These are phyloP conservation scores for Theodoxus fluviatilis DNA, from an alignment of 2,888 invertebrate genomes.

Conservation along the genomic window DNA sequence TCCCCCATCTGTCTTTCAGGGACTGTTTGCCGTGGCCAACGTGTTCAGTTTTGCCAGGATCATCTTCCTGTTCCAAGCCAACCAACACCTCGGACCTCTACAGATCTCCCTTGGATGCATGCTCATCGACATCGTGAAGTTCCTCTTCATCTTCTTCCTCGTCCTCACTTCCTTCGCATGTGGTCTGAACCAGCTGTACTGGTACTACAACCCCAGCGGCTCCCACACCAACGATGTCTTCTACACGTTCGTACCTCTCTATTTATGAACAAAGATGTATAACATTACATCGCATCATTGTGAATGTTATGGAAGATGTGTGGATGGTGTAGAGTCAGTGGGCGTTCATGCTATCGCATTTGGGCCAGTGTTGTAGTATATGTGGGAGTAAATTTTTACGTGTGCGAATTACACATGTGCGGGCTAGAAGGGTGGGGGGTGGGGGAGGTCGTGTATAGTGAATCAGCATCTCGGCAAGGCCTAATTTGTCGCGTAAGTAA, in stretches of 20 bases:
- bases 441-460: too few relatives aligned
- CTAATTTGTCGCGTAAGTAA: too few relatives aligned
- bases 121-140: conserved; percentile 71
- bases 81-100: conserved; percentile 69
- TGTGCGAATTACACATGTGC: too few relatives aligned
- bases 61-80: conserved; percentile 69
- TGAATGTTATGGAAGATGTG: neutral
- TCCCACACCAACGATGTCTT: conserved; percentile 44
- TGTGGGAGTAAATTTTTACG: too few relatives aligned
- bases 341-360: too few relatives aligned
- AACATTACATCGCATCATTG: neutral
- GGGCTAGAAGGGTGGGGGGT: too few relatives aligned
- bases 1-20: too few relatives aligned
- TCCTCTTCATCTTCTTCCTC: conserved; percentile 68
- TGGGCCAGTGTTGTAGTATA: too few relatives aligned
- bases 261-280: neutral
- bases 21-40: conserved; percentile 70
- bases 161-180: conserved; percentile 68
- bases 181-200: conserved; percentile 77
- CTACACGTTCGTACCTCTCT: conserved; percentile 49
- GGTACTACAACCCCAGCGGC: conserved; percentile 66
- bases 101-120: conserved; percentile 70
- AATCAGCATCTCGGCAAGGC: too few relatives aligned
- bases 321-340: neutral
- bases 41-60: conserved; percentile 70